phyloP scores from a whole-genome alignment of 2,888 invertebrate genomes.

The Agriotes lineatus region DNA sequence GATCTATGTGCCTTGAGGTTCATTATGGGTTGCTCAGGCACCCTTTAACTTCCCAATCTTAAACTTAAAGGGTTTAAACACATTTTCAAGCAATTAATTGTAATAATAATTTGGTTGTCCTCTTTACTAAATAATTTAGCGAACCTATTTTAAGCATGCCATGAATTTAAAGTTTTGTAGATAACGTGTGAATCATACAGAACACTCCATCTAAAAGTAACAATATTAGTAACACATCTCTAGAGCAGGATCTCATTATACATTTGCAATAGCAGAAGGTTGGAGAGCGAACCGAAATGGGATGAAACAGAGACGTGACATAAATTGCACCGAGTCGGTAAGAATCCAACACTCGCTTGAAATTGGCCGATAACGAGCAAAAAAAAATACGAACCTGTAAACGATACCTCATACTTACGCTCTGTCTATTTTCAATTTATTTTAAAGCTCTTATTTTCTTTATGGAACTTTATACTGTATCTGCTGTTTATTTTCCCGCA shows the following conservation, averaged over 20 bases:
- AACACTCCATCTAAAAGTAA: not conserved
- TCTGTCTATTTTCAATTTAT: constrained; percentile 50
- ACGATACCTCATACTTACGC: constrained; percentile 48
- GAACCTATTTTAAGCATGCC: no score
- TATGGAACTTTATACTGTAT: constrained; percentile 35
- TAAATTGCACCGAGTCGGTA: constrained; percentile 41
- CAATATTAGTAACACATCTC: constrained; percentile 8
- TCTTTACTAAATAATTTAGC: no score
- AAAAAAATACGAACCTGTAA: constrained; percentile 49
- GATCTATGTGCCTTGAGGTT: no score
- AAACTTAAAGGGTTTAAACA: no score
- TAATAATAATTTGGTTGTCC: no score
- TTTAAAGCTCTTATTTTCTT: constrained; percentile 45
- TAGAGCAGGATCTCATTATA: constrained; percentile 16
- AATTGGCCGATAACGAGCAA: constrained; percentile 52
- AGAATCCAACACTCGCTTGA: constrained; percentile 46
- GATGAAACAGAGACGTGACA: constrained; percentile 41
- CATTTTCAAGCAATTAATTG: no score
- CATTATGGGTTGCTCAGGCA: no score
- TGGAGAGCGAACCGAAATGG: constrained; percentile 27
- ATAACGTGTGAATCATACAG: no score
- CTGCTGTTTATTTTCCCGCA: constrained; percentile 21
- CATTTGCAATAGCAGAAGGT: constrained; percentile 29
- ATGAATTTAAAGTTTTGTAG: no score
- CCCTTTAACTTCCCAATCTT: no score